phyloP scores from a whole-genome alignment of 2,797 vertebrate species.

The Malurus leucopterus region DNA sequence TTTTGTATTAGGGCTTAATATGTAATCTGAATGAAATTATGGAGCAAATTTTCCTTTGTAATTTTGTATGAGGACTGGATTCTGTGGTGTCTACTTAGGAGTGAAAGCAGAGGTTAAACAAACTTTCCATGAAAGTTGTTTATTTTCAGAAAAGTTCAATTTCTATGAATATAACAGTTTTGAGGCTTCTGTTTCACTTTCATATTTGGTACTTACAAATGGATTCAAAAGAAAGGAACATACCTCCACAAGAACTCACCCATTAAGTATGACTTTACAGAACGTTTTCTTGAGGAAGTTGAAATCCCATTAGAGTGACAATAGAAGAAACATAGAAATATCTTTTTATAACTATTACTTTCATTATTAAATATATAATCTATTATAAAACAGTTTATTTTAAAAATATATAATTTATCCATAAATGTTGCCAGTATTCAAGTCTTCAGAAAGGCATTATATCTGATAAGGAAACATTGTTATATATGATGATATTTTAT shows the following conservation, averaged over 20 bases:
- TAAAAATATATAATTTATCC: neutral
- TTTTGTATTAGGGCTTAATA: neutral
- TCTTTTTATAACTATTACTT: neutral
- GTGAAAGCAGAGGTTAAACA: neutral
- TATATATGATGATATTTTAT: neutral
- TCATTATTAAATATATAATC: neutral
- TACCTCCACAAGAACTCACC: neutral
- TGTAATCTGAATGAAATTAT: neutral
- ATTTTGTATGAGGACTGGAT: neutral
- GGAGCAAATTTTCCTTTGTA: neutral
- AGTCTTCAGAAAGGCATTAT: neutral
- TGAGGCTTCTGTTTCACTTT: neutral
- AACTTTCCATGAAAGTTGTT: neutral
- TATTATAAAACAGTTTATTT: neutral
- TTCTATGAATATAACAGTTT: neutral
- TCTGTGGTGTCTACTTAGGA: neutral
- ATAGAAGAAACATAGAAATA: neutral
- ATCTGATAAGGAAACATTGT: neutral
- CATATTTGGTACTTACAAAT: neutral
- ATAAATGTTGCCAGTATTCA: neutral
- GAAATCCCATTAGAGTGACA: neutral
- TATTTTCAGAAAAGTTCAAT: neutral
- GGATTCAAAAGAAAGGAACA: neutral
- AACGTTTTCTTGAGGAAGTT: neutral
- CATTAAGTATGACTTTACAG: neutral